Base-by-base conservation (phyloP, 1,140 invertebrate genomes). In the Charaxes varanes region DNA sequence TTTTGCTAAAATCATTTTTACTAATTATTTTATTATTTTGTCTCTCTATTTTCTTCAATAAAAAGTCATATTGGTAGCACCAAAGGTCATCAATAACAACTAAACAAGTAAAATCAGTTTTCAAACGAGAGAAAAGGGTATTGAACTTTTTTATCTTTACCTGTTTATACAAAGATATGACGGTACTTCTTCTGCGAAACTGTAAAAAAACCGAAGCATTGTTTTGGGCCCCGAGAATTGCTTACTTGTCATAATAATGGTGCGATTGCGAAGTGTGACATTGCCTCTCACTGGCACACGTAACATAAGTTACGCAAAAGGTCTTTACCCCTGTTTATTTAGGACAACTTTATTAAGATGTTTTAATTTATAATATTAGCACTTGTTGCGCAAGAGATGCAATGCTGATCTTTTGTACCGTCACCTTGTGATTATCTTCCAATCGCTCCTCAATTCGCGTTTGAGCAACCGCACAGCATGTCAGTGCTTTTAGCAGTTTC, bases 261-360 rank as follows among this genome's bases (percentile, higher is more conserved):
- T 28, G 53, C 34, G 43, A 46, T 63, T 65, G 70, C 67, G 65
- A 52, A 54, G 49, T 53, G 76, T 82, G 76, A 82, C 78, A 80
- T 82, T 80, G 78, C 78, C 71, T 79, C 74, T 80, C 76, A 77
- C 76, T 47, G 60, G 50, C 52, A 49, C 55, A 74, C 76, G 76
- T 82, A 82, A 82, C 67, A 49, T 21, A 23, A 40, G 46, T 82
- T 82, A 77, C 62, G 76, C 74, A 82, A 82, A 82, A 73, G 73
- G 57, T 77, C 70, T 82, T 82, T 82, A 77, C 78, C 71, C 74
- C 64, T 79, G 67, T 76, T 78, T 79, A 74, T 82, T 74, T 74
- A 66, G 78, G 71, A 78, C 76, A 67, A 44, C 41, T 65, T 55
- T 71, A 67, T 68, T 62, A 69, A 76, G 61, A 76, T 77, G 66